Percentiles rank a stretch among this genome's conserved stretches.
Conservation (phyloP, 2,113 vertebrate species). For the Carassius auratus region DNA sequence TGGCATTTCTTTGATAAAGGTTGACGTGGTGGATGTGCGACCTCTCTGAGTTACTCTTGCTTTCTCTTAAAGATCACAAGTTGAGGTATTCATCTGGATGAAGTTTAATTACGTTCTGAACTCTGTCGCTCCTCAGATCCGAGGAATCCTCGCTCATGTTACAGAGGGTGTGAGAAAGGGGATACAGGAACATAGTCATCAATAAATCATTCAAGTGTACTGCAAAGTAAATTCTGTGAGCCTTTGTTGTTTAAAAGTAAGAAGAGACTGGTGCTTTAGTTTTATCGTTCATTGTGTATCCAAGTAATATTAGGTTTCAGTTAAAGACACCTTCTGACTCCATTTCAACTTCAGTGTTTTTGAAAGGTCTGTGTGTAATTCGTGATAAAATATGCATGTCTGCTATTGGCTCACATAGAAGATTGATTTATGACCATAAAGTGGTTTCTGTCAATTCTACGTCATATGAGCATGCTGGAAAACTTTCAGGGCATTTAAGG, state of each 20-base stretch:
- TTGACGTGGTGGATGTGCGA: not conserved
- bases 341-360: not conserved
- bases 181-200: conserved; percentile 34
- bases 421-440: not conserved
- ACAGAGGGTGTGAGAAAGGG: conserved; percentile 46
- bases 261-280: not conserved
- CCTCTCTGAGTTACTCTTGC: no score
- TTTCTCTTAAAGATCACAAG: conserved; percentile 27
- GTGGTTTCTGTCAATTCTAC: not conserved
- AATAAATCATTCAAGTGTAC: conserved; percentile 49
- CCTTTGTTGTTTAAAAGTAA: conserved; percentile 33
- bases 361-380: not conserved
- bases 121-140: not conserved
- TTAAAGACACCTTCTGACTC: not conserved
- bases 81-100: conserved; percentile 21
- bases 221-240: conserved; percentile 34
- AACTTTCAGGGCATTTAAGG: not conserved
- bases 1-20: conserved; percentile 28
- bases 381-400: not conserved
- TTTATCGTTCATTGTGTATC: not conserved
- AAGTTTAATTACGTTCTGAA: conserved; percentile 29
- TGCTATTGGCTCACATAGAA: not conserved
- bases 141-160: conserved; percentile 32
- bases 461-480: not conserved
- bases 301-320: not conserved